phyloP scores from a whole-genome alignment of 1,140 invertebrate species.

The Aphelinus certus region DNA sequence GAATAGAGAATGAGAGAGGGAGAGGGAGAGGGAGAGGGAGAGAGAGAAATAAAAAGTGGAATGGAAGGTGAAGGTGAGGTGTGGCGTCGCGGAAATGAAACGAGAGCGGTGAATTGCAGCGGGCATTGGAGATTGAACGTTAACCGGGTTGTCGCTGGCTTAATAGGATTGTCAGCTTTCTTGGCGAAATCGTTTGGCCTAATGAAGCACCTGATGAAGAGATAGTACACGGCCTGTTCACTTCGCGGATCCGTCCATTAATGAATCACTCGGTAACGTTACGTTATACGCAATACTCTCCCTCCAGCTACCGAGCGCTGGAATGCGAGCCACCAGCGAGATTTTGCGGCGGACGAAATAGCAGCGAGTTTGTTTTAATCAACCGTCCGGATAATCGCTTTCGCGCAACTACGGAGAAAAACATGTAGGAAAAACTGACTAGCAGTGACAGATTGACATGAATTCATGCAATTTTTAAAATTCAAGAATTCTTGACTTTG shows the following conservation, averaged over 20 bases:
- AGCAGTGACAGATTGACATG: too few species aligned
- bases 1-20: slow-evolving; percentile 37
- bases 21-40: slow-evolving; percentile 35
- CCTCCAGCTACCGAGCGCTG: too few species aligned
- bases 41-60: slow-evolving; percentile 1
- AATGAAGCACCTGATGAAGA: slow-evolving; percentile 50
- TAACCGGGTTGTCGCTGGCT: slow-evolving; percentile 38
- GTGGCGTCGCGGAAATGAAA: slow-evolving; percentile 42
- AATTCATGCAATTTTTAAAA: too few species aligned
- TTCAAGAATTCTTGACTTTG: too few species aligned
- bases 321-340: too few species aligned
- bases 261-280: background rate
- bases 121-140: slow-evolving; percentile 47
- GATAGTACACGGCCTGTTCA: slow-evolving; percentile 31
- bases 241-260: slow-evolving; percentile 35
- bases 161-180: slow-evolving; percentile 48
- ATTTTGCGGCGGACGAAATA: too few species aligned
- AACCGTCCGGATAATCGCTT: too few species aligned
- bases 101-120: slow-evolving; percentile 37
- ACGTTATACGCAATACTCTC: too few species aligned
- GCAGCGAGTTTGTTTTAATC: too few species aligned
- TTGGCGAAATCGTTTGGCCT: slow-evolving; percentile 41
- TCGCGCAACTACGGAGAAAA: too few species aligned
- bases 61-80: slow-evolving; percentile 21
- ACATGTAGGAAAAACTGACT: too few species aligned